phyloP scores from a whole-genome alignment of 64 coral and sea anemone genomes.

The Astreopora myriophthalma region DNA sequence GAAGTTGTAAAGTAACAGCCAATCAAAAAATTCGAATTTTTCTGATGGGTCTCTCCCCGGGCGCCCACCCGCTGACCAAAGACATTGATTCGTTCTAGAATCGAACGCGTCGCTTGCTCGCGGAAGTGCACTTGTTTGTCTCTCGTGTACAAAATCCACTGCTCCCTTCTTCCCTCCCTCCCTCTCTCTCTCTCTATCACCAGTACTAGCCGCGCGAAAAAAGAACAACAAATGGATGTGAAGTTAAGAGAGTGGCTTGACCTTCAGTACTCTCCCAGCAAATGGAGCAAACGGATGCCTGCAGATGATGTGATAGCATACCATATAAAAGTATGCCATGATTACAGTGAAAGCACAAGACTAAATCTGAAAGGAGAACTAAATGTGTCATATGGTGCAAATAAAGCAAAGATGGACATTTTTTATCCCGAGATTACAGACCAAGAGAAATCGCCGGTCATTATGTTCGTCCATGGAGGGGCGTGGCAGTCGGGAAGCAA shows the following conservation, averaged over 20 bases:
- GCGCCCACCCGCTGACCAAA: no score
- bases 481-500: constrained; percentile 46
- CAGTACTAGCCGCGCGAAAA: no score
- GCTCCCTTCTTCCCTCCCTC: no score
- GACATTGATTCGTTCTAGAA: no score
- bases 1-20: no score
- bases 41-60: no score
- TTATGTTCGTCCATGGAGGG: constrained; percentile 69
- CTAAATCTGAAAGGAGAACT: constrained; percentile 17
- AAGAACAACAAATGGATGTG: neutral
- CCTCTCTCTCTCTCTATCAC: no score
- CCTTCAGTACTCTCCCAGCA: constrained; percentile 51
- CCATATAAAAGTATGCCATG: constrained; percentile 26
- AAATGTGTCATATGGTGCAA: constrained; percentile 30
- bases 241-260: constrained; percentile 13
- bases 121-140: no score
- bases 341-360: constrained; percentile 17
- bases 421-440: constrained; percentile 12
- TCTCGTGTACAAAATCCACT: no score
- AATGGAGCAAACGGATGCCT: constrained; percentile 50
- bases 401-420: constrained; percentile 67
- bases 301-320: constrained; percentile 1
- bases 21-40: no score
- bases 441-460: neutral
- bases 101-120: no score